Evolutionary conservation across 2,888 invertebrate genomes (phyloP).

Genomic region (Xestia rhomboidea): DNA sequence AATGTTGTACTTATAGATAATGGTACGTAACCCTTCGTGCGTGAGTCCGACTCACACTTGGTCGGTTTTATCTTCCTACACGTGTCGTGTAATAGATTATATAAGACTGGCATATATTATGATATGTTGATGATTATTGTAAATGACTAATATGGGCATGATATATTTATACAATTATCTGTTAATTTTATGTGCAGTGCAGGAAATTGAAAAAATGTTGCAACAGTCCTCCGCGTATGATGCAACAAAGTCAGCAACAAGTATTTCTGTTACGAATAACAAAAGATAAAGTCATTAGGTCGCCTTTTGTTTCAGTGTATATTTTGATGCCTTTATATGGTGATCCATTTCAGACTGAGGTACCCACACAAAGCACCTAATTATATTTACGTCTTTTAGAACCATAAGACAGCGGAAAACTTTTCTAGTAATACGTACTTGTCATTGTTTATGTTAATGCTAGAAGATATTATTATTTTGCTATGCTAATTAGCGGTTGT

Average conservation of each 20-base stretch:
- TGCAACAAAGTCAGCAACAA: slow-evolving; percentile 31
- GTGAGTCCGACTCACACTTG: no score
- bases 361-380: not conserved
- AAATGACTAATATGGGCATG: slow-evolving; percentile 61
- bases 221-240: slow-evolving; percentile 35
- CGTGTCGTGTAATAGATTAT: slow-evolving; percentile 65
- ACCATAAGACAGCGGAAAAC: slow-evolving; percentile 41
- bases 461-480: slow-evolving; percentile 55
- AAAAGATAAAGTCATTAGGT: slow-evolving; percentile 24
- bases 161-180: slow-evolving; percentile 43
- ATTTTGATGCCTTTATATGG: not conserved
- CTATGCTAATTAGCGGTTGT: slow-evolving; percentile 57
- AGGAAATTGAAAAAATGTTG: slow-evolving; percentile 54
- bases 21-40: no score
- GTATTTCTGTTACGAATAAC: slow-evolving; percentile 23
- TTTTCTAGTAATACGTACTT: slow-evolving; percentile 33
- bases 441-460: slow-evolving; percentile 52
- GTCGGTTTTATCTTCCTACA: slow-evolving; percentile 65
- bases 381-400: slow-evolving; percentile 4
- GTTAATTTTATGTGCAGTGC: slow-evolving; percentile 43
- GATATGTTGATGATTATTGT: slow-evolving; percentile 54
- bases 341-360: not conserved
- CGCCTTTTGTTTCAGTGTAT: slow-evolving; percentile 21
- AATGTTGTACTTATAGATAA: no score
- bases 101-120: slow-evolving; percentile 58